phyloP scores from a whole-genome alignment of 2,888 invertebrate species.

The Laothoe populi region DNA sequence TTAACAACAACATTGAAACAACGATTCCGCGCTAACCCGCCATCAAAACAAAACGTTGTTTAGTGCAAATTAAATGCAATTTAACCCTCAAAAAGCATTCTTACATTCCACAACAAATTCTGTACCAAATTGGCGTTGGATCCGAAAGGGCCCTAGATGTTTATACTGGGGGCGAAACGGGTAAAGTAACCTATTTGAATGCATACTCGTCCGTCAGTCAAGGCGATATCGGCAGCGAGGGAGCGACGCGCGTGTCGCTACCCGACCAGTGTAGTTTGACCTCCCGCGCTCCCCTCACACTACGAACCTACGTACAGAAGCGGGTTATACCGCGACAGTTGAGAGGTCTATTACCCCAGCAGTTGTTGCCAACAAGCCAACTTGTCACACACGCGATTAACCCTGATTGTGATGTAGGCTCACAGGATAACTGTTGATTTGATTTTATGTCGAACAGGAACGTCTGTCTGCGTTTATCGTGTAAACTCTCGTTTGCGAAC shows the following conservation, averaged over 20 bases:
- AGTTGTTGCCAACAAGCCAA: slow-evolving; percentile 72
- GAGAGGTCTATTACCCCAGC: slow-evolving; percentile 53
- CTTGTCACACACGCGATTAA: slow-evolving; percentile 84
- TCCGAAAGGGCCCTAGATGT: slow-evolving; percentile 68
- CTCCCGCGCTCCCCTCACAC: slow-evolving; percentile 47
- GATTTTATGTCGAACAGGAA: slow-evolving; percentile 83
- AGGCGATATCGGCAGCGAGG: slow-evolving; percentile 83
- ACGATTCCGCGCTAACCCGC: slow-evolving; percentile 11
- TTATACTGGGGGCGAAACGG: slow-evolving; percentile 70
- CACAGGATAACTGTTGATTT: slow-evolving; percentile 84
- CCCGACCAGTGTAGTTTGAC: slow-evolving; percentile 51
- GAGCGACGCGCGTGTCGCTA: slow-evolving; percentile 68
- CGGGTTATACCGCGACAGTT: slow-evolving; percentile 38
- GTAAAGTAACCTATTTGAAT: slow-evolving; percentile 90
- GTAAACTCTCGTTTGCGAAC: slow-evolving; percentile 74
- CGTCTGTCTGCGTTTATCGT: slow-evolving; percentile 83
- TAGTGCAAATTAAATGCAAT: slow-evolving; percentile 83
- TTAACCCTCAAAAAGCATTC: slow-evolving; percentile 80
- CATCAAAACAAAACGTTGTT: slow-evolving; percentile 74
- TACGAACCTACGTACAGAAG: slow-evolving; percentile 26
- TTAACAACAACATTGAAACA: slow-evolving; percentile 53
- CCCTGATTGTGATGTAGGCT: slow-evolving; percentile 84
- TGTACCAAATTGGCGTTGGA: slow-evolving; percentile 78
- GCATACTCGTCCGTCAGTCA: slow-evolving; percentile 90
- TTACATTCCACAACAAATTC: slow-evolving; percentile 82